Evolutionary conservation across 2,888 invertebrate species (phyloP).

Genomic region (Sipha maydis): DNA sequence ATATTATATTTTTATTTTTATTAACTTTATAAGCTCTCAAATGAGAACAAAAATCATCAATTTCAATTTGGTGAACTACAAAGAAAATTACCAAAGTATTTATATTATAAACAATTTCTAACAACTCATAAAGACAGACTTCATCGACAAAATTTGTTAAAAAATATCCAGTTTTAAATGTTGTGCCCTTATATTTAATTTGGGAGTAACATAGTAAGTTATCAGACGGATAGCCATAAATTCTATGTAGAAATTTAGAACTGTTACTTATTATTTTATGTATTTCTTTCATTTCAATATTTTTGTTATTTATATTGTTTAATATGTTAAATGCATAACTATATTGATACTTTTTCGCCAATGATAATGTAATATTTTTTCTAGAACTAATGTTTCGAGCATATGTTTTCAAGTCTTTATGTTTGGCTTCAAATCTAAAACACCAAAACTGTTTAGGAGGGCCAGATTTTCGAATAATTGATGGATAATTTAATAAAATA

Average conservation of each 20-base stretch:
- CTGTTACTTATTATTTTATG: no score
- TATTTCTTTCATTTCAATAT: no score
- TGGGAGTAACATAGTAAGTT: background rate
- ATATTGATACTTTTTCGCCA: background rate
- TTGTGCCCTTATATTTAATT: constrained; percentile 1
- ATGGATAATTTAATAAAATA: background rate
- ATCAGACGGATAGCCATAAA: background rate
- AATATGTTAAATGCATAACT: constrained; percentile 1
- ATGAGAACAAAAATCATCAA: background rate
- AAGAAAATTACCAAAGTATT: background rate
- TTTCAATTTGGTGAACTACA: constrained; percentile 1
- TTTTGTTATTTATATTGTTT: background rate
- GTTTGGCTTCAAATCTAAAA: constrained; percentile 1
- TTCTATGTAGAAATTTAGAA: no score
- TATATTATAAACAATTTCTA: background rate
- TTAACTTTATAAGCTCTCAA: background rate
- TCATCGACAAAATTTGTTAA: constrained; percentile 1
- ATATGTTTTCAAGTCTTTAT: background rate
- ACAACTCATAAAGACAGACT: constrained; percentile 5
- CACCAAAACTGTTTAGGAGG: constrained; percentile 6
- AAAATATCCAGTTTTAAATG: background rate
- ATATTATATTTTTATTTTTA: no score
- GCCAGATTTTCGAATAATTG: background rate
- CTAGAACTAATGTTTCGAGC: background rate
- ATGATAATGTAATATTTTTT: background rate